Conservation (phyloP, 1,140 invertebrate genomes). For the Temnothorax longispinosus region DNA sequence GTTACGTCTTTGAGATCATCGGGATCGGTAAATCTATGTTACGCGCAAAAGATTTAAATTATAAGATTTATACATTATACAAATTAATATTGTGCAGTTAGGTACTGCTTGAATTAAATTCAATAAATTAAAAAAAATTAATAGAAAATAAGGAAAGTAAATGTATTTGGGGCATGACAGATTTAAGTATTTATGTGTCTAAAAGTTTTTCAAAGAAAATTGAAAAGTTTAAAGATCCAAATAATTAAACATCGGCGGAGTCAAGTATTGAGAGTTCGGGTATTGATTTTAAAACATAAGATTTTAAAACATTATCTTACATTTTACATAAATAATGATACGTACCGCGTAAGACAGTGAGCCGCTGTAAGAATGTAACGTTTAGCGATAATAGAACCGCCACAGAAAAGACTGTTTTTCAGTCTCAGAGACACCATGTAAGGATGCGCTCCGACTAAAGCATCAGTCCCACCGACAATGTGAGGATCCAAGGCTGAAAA, state of each 20-base stretch:
- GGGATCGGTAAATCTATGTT: background rate
- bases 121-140: background rate
- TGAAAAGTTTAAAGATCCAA: background rate
- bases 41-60: background rate
- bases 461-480: conserved; percentile 76
- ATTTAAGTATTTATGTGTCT: background rate
- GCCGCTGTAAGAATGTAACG: conserved; percentile 87
- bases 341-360: conserved; percentile 84
- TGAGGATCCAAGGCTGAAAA: background rate
- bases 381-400: conserved; percentile 86
- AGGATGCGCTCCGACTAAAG: conserved; percentile 80
- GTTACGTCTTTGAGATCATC: background rate
- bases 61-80: background rate
- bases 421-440: conserved; percentile 84
- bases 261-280: background rate
- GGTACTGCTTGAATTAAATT: background rate
- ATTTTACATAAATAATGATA: background rate
- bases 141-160: background rate
- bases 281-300: background rate
- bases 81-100: background rate
- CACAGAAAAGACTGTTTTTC: conserved; percentile 85
- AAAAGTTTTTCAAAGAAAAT: background rate
- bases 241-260: background rate
- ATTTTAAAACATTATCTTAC: background rate
- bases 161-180: background rate